Conservation (phyloP, 2,888 invertebrate species). For the Magallana nippona region DNA sequence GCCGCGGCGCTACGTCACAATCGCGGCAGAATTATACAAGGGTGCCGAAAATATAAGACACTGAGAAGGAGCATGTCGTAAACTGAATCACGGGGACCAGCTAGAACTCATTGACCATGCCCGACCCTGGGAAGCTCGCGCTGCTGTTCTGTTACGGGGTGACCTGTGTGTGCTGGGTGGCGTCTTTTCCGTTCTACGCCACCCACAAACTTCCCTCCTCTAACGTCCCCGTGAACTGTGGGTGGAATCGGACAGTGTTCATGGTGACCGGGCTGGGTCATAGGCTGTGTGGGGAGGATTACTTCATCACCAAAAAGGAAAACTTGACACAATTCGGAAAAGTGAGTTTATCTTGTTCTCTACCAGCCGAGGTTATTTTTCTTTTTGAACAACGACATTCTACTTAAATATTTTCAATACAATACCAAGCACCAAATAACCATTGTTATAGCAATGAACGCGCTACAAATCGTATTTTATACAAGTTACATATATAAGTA, state of each 20-base stretch:
- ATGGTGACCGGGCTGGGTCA: background rate
- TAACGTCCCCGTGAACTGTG: background rate
- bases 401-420: too few relatives aligned
- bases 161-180: background rate
- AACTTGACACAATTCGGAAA: conserved; percentile 5
- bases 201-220: background rate
- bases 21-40: background rate
- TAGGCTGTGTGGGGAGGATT: background rate
- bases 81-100: background rate
- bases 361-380: too few relatives aligned
- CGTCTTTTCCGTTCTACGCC: background rate
- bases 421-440: too few relatives aligned
- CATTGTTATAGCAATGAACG: too few relatives aligned
- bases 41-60: background rate
- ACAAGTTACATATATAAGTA: too few relatives aligned
- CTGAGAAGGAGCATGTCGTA: background rate
- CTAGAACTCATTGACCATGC: background rate
- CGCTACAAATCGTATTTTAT: too few relatives aligned
- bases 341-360: background rate
- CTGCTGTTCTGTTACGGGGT: background rate
- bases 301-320: background rate
- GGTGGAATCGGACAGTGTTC: background rate
- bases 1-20: background rate
- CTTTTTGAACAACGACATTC: too few relatives aligned
- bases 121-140: background rate